Evolutionary conservation across 2,113 vertebrate genomes (phyloP), one percentile per base, ranked within the genome.

Genomic region (Nycticorax nycticorax): DNA sequence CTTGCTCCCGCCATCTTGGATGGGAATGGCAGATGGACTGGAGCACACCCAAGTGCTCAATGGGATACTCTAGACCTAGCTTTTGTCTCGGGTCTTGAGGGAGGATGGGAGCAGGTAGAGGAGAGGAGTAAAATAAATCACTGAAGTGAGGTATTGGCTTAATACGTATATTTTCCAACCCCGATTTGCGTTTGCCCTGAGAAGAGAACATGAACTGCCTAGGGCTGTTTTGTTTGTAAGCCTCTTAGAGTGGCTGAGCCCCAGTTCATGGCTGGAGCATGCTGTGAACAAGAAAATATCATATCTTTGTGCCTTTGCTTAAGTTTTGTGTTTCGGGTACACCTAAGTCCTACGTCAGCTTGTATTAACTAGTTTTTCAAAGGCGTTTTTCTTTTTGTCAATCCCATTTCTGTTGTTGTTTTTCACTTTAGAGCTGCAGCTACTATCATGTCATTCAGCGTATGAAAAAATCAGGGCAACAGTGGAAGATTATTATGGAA

Each of bases 141-240:
- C 48, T 78, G 19, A 77, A 78, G 13, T 71, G 57, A 71, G 28
- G 8, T 78, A n/a, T 86, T 71, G 39, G 26, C 56, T 86, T 74
- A 47, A 48, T 35, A 48, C 0, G 0, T 63, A 1, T 35, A 60
- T 86, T 92, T 82, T 86, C 66, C 45, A 50, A 24, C 52, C 30
- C 20, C 19, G 26, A 6, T 84, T 85, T 68, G 52, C 67, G 63
- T 81, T 75, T 72, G 21, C 64, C 68, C 15, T 16, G 47, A 92
- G 76, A 83, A 78, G 76, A 35, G 30, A 88, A 43, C 45, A 50
- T 10, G 45, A 89, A 37, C 48, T 92, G n/a, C 74, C 35, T 39
- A 13, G 33, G 50, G 57, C 23, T 85, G 26, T 89, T 94, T 43
- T 35, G 23, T 87, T 57, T 77, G 47, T 86, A 94, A 94, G 79